Evolutionary conservation across 2,113 vertebrate genomes (phyloP).

Genomic region (Perognathus longimembris): DNA sequence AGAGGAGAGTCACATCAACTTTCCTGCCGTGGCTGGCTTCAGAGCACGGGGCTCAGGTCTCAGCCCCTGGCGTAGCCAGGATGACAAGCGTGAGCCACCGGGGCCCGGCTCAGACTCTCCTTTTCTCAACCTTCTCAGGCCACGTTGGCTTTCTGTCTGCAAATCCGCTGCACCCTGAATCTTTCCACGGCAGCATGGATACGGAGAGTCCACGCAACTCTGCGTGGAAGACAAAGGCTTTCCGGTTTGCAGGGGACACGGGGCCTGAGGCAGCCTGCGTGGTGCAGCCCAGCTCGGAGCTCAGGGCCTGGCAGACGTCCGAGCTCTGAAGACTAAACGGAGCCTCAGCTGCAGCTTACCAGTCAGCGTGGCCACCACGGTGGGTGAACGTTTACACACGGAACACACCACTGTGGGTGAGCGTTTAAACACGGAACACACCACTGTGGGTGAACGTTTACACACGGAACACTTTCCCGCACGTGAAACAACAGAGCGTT

Average conservation of each 20-base stretch:
- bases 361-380: no score
- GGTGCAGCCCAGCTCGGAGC: conserved; percentile 67
- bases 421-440: conserved; percentile 77
- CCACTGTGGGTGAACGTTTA: conserved; percentile 71
- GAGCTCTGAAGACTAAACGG: conserved; percentile 80
- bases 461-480: conserved; percentile 77
- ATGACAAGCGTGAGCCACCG: no score
- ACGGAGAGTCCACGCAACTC: background rate
- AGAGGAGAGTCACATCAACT: no score
- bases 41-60: no score
- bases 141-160: background rate
- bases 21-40: no score
- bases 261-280: conserved; percentile 46
- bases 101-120: no score
- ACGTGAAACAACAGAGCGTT: conserved; percentile 75
- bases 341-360: conserved; percentile 78
- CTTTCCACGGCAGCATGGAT: background rate
- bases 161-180: background rate
- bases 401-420: conserved; percentile 60
- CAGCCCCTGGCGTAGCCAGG: no score
- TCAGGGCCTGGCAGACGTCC: conserved; percentile 77
- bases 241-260: conserved; percentile 61
- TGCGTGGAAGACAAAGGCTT: conserved; percentile 15
- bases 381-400: conserved; percentile 74
- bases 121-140: background rate